Evolutionary conservation across 2,888 invertebrate species (phyloP).

Genomic region (Marasmarcha lunaedactyla): DNA sequence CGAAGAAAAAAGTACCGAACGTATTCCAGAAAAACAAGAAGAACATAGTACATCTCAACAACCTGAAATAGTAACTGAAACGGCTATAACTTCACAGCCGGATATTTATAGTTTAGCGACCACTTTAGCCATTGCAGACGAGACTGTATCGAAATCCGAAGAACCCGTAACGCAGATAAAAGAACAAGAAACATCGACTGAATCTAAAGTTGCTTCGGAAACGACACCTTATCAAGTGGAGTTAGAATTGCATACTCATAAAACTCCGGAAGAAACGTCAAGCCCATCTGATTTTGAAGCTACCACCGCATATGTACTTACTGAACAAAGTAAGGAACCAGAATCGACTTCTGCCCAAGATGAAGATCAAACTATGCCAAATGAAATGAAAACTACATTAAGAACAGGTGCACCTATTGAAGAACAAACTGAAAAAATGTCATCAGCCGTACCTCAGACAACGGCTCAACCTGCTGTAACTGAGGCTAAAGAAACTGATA

Average conservation of each 20-base stretch:
- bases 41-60: too few relatives aligned
- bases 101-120: too few relatives aligned
- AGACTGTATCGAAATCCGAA: too few relatives aligned
- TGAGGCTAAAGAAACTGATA: too few relatives aligned
- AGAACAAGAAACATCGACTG: constrained; percentile 13
- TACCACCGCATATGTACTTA: not conserved
- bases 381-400: not conserved
- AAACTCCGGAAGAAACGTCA: constrained; percentile 17
- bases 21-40: too few relatives aligned
- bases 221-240: constrained; percentile 39
- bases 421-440: constrained; percentile 16
- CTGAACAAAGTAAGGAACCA: not conserved
- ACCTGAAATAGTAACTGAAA: too few relatives aligned
- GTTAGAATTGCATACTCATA: constrained; percentile 42
- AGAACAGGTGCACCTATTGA: constrained; percentile 5
- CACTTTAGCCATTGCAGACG: too few relatives aligned
- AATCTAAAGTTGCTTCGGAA: constrained; percentile 19
- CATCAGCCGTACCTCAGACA: constrained; percentile 4
- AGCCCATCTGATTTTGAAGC: constrained; percentile 9
- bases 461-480: not conserved
- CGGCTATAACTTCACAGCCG: too few relatives aligned
- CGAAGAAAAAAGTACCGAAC: too few relatives aligned
- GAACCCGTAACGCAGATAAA: constrained; percentile 10
- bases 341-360: not conserved
- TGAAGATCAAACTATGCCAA: not conserved